Conservation (phyloP, 2,113 vertebrate species). For the human region DNA sequence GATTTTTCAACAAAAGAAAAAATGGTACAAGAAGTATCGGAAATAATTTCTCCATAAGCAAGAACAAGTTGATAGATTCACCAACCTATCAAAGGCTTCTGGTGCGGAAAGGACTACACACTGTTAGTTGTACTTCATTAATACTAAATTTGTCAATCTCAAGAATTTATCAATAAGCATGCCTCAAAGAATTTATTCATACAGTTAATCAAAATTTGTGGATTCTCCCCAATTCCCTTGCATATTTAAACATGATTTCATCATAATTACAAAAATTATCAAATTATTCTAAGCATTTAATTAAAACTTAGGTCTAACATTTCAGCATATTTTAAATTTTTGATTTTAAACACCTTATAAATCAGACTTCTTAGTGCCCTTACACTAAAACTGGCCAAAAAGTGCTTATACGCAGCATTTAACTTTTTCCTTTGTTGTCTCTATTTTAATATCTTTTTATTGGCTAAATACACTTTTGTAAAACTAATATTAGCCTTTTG, state of each 20-base stretch:
- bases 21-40: background rate
- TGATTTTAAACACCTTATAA: background rate
- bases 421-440: background rate
- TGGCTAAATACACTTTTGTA: background rate
- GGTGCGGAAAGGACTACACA: background rate
- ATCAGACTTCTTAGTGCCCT: background rate
- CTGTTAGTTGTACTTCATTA: background rate
- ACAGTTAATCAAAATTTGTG: background rate
- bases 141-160: background rate
- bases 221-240: background rate
- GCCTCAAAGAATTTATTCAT: background rate
- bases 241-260: background rate
- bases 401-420: background rate
- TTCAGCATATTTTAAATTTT: background rate
- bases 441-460: background rate
- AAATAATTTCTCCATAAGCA: background rate
- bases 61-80: background rate
- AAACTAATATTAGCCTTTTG: background rate
- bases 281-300: slow-evolving; percentile 31
- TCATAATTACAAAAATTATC: background rate
- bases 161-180: background rate
- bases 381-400: background rate
- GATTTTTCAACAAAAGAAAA: background rate
- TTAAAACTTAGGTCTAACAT: slow-evolving; percentile 8
- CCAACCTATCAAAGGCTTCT: background rate